phyloP scores from a whole-genome alignment of 53 echinoderm and acorn worm species.

The Pentamera pediparva region DNA sequence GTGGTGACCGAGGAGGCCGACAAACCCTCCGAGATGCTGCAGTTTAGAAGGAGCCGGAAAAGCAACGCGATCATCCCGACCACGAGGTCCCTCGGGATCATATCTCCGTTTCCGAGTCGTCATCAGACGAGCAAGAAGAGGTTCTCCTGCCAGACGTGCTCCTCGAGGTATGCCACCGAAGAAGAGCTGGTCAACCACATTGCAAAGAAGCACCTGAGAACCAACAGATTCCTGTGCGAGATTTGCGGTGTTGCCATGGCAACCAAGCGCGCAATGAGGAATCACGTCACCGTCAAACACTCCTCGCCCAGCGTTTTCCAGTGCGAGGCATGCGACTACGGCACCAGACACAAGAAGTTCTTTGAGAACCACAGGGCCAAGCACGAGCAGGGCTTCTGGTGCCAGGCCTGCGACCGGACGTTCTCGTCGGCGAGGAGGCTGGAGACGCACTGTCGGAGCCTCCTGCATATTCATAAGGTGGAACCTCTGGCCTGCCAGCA shows the following conservation, averaged over 20 bases:
- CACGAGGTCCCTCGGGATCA: conserved; percentile 75
- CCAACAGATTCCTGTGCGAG: conserved; percentile 70
- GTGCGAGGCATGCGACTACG: conserved; percentile 69
- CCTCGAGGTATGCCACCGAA: conserved; percentile 58
- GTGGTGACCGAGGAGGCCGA: conserved; percentile 57
- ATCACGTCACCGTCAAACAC: conserved; percentile 72
- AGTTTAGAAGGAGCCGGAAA: conserved; percentile 76
- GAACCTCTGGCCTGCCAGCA: conserved; percentile 82
- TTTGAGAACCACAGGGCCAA: conserved; percentile 61
- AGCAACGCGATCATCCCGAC: conserved; percentile 94
- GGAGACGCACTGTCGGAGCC: conserved; percentile 56
- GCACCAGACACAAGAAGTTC: conserved; percentile 53
- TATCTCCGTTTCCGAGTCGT: conserved; percentile 60
- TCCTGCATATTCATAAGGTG: conserved; percentile 81
- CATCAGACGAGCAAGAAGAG: conserved; percentile 52
- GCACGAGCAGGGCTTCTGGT: conserved; percentile 57
- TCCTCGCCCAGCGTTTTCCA: conserved; percentile 13
- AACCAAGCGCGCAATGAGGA: conserved; percentile 62
- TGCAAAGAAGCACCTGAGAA: conserved; percentile 69
- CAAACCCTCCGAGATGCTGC: conserved; percentile 62
- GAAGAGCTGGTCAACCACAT: conserved; percentile 68
- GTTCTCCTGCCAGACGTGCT: conserved; percentile 62
- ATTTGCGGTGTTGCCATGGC: conserved; percentile 83
- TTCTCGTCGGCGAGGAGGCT: conserved; percentile 68
- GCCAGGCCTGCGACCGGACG: conserved; percentile 64